phyloP scores from a whole-genome alignment of 1,140 invertebrate genomes.

The Bombus picipes region DNA sequence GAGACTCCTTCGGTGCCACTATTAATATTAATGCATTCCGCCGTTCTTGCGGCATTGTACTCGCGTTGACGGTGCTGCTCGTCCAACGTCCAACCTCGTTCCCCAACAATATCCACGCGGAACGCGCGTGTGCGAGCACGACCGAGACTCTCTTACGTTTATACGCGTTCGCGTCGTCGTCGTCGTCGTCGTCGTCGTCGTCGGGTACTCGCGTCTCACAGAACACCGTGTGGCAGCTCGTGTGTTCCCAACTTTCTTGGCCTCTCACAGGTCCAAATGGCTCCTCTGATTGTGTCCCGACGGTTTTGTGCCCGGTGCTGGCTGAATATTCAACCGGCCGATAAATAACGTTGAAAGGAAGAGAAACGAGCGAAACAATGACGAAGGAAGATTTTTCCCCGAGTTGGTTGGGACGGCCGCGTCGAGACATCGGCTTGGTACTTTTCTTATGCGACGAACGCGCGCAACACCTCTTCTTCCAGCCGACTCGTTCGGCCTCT shows the following conservation, averaged over 20 bases:
- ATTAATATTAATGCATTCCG: slow-evolving; percentile 77
- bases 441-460: slow-evolving; percentile 51
- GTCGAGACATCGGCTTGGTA: not conserved
- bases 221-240: slow-evolving; percentile 29
- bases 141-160: too few species aligned
- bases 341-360: slow-evolving; percentile 70
- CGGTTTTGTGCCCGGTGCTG: slow-evolving; percentile 58
- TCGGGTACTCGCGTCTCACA: slow-evolving; percentile 22
- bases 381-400: slow-evolving; percentile 56
- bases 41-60: slow-evolving; percentile 69
- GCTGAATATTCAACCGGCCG: slow-evolving; percentile 70
- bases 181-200: not conserved
- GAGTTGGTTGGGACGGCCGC: not conserved
- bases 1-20: slow-evolving; percentile 55
- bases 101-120: slow-evolving; percentile 53
- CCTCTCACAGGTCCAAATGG: not conserved
- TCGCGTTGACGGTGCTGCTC: slow-evolving; percentile 54
- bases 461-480: not conserved
- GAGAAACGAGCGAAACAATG: slow-evolving; percentile 63
- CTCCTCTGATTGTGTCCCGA: slow-evolving; percentile 40
- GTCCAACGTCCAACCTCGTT: slow-evolving; percentile 47
- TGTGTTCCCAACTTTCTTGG: not conserved
- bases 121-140: not conserved
- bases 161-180: not conserved
- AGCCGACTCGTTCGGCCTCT: not conserved